A percentile compares a stretch with the other conserved stretches of the same genome.
phyloP scores from a whole-genome alignment of 2,888 invertebrate genomes.

The Thymelicus sylvestris region DNA sequence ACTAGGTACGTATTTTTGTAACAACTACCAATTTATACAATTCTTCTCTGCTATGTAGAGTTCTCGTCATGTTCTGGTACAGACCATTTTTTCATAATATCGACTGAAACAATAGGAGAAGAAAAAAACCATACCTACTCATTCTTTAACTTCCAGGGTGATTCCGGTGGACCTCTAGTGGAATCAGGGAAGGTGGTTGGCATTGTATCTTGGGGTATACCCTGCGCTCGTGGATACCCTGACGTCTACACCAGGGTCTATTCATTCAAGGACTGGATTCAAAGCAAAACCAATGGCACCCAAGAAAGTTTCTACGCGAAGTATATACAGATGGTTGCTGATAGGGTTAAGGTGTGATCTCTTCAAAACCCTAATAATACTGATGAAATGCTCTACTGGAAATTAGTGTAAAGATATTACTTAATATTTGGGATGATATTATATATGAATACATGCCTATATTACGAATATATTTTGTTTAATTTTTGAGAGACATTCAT shows the following conservation, averaged over 20 bases:
- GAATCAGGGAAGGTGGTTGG: constrained; percentile 68
- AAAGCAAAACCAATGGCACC: constrained; percentile 46
- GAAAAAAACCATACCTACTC: background rate
- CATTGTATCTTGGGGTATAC: constrained; percentile 82
- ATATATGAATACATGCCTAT: no score
- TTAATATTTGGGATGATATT: no score
- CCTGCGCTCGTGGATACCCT: constrained; percentile 81
- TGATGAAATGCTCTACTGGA: background rate
- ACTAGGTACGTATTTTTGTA: no score
- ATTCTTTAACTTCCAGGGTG: constrained; percentile 65
- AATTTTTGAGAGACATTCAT: no score
- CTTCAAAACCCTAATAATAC: background rate
- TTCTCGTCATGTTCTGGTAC: no score
- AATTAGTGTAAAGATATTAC: no score
- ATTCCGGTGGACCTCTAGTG: constrained; percentile 82
- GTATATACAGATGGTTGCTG: background rate
- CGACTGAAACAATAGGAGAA: no score
- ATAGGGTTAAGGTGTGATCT: background rate
- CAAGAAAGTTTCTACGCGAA: background rate
- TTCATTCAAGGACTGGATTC: constrained; percentile 74
- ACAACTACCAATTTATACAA: no score
- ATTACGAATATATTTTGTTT: no score
- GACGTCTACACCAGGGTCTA: constrained; percentile 81
- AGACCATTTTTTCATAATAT: no score
- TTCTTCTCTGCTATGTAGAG: no score